These are phyloP conservation scores for Callimorpha dominula DNA, from an alignment of 2,888 invertebrate species.

Conservation along the genomic window DNA sequence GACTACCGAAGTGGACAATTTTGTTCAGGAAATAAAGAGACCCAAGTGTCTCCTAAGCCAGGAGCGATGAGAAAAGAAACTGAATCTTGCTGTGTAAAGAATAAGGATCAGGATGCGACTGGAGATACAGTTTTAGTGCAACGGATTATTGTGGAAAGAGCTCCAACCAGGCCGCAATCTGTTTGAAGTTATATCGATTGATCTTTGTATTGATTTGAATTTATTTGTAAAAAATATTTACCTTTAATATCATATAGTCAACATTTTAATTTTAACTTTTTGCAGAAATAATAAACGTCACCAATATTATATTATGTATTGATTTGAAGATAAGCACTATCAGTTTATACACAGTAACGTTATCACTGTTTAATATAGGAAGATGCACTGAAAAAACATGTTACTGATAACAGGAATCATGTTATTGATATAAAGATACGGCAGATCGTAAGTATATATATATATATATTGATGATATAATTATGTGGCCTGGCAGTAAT, in stretches of 20 bases:
- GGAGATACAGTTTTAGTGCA: slow-evolving; percentile 47
- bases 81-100: slow-evolving; percentile 4
- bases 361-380: background rate
- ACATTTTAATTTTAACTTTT: too few relatives aligned
- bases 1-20: slow-evolving; percentile 26
- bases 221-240: background rate
- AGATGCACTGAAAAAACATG: background rate
- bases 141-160: slow-evolving; percentile 50
- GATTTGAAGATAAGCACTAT: too few relatives aligned
- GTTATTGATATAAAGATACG: background rate
- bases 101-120: slow-evolving; percentile 41
- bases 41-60: background rate
- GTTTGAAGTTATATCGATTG: slow-evolving; percentile 27
- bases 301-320: too few relatives aligned
- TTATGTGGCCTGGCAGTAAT: too few relatives aligned
- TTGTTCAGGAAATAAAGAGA: slow-evolving; percentile 29
- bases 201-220: background rate
- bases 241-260: background rate
- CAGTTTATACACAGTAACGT: background rate
- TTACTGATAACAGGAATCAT: background rate
- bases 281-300: too few relatives aligned
- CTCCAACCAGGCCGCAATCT: slow-evolving; percentile 44
- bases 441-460: background rate
- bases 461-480: too few relatives aligned
- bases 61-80: slow-evolving; percentile 24